Base-by-base conservation (phyloP, 2,113 vertebrate species). In the Alethe diademata region DNA sequence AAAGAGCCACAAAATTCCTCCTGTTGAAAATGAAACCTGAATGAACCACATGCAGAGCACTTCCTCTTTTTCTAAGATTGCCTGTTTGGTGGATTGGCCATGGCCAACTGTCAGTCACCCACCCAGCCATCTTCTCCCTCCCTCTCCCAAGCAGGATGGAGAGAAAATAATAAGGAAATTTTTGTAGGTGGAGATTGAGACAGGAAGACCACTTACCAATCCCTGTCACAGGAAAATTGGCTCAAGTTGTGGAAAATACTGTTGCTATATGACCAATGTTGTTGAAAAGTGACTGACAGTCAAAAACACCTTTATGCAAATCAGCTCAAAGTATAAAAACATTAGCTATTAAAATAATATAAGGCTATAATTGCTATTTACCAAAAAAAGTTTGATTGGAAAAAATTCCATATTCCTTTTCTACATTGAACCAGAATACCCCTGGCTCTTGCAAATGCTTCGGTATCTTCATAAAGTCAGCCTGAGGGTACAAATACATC, bases 31-130 rank as follows among this genome's bases (percentile, higher is more conserved):
- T 14, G 3, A 48, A 76, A 40, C 29, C 2, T 19, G 15, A 38
- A 56, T 85, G 20, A 70, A 69, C 10, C 9, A 29, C 43, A 11
- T 6, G n/a, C 47, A 62, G 45, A 38, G 26, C 0, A 4, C 28
- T 81, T 80, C 36, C 19, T 67, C 43, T 28, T 61, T 17, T 61
- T 53, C 42, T 47, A 23, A 56, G n/a, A 12, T 19, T 70, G 14
- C 25, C 31, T 23, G 0, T 9, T 11, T 8, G n/a, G 50, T 4
- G 23, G 26, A 48, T 7, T 50, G 40, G 45, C 31, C 7, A 2
- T 14, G 14, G 40, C 24, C 7, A 29, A 12, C 38, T 72, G 24
- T 17, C n/a, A 45, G 29, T 22, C 42, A 43, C 48, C 29, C 42
- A 45, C 17, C 16, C n/a, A 53, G n/a, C 8, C 2, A 1, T 15